A percentile compares a stretch with the other conserved stretches of the same genome.
These are phyloP conservation scores for Eupithecia centaureata DNA, from an alignment of 2,888 invertebrate genomes.

Conservation along the genomic window DNA sequence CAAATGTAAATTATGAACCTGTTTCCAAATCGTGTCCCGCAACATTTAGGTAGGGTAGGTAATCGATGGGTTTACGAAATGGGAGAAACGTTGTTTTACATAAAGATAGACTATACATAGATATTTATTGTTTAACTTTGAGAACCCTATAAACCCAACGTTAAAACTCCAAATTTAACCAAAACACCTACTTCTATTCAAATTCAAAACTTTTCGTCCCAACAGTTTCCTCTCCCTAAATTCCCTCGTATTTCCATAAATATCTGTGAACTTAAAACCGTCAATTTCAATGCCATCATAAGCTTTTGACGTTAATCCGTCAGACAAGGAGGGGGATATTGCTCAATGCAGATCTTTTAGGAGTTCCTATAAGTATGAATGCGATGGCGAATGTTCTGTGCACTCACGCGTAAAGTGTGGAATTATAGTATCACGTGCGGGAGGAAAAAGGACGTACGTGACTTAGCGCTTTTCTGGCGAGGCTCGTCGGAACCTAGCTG, in stretches of 20 bases:
- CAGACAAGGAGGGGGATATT: slow-evolving; percentile 68
- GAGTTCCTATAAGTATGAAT: slow-evolving; percentile 65
- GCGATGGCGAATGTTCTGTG: slow-evolving; percentile 79
- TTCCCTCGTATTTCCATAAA: slow-evolving; percentile 61
- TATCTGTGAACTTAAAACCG: slow-evolving; percentile 65
- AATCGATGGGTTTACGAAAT: too few relatives aligned
- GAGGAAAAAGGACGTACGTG: slow-evolving; percentile 69
- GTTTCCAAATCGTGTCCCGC: not conserved
- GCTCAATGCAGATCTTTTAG: slow-evolving; percentile 68
- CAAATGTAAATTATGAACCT: not conserved
- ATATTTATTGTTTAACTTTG: not conserved
- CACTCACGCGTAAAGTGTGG: slow-evolving; percentile 79
- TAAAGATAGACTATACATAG: too few relatives aligned
- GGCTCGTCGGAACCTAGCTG: not conserved
- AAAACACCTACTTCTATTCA: slow-evolving; percentile 24
- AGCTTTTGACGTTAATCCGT: slow-evolving; percentile 78
- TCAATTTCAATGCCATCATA: slow-evolving; percentile 76
- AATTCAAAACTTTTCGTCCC: slow-evolving; percentile 24
- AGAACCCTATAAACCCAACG: not conserved
- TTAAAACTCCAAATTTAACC: slow-evolving; percentile 20
- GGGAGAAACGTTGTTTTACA: too few relatives aligned
- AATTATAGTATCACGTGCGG: slow-evolving; percentile 66
- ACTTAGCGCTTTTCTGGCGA: slow-evolving; percentile 27
- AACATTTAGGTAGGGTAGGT: not conserved
- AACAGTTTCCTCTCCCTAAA: slow-evolving; percentile 46